A percentile compares a stretch with the other conserved stretches of the same genome.
Conservation (phyloP, 2,797 vertebrate species). For the Eulemur albifrons region DNA sequence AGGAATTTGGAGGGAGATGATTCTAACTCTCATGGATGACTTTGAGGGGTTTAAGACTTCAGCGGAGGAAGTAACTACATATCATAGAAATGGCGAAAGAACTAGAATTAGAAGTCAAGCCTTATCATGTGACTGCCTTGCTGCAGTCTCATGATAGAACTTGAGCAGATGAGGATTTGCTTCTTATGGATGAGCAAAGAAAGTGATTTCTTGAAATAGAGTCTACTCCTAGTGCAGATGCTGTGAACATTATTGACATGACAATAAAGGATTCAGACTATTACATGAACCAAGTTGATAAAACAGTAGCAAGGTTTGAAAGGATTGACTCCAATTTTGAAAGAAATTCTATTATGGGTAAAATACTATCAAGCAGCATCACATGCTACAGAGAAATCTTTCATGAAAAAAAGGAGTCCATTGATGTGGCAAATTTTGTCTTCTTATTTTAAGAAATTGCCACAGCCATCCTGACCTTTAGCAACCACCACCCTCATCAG, state of each 20-base stretch:
- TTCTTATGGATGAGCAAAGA: neutral
- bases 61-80: neutral
- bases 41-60: neutral
- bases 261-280: neutral
- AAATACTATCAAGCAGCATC: neutral
- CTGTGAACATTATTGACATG: neutral
- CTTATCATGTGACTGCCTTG: neutral
- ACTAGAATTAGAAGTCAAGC: neutral
- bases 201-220: neutral
- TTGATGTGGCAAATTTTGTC: neutral
- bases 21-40: neutral
- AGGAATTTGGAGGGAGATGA: neutral
- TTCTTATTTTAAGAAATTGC: neutral
- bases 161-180: neutral
- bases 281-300: neutral
- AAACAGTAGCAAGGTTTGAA: neutral
- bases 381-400: neutral
- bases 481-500: neutral
- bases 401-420: neutral
- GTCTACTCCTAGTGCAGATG: neutral
- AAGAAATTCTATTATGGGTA: neutral
- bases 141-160: neutral
- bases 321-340: neutral
- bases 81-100: neutral
- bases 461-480: neutral